Conservation (phyloP, 2,113 vertebrate species). For the Pithys albifrons region DNA sequence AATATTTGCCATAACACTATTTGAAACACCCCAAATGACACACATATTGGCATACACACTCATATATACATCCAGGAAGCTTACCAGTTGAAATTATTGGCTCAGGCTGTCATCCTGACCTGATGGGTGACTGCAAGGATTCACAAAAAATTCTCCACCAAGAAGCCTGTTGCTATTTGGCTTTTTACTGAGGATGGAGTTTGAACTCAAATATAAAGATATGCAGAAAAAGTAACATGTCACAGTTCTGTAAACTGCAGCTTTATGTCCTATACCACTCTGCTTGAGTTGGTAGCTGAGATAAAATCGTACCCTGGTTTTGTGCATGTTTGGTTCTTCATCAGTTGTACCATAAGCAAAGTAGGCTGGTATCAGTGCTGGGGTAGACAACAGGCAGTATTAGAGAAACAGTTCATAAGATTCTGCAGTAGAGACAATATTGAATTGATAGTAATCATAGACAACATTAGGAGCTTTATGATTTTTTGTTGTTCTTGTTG, state of each 20-base stretch:
- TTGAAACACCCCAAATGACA: background rate
- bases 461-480: background rate
- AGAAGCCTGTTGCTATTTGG: background rate
- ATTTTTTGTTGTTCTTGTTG: too few relatives aligned
- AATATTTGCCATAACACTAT: background rate
- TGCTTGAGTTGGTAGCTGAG: background rate
- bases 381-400: background rate
- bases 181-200: background rate
- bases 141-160: background rate
- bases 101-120: background rate
- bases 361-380: background rate
- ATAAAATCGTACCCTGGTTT: background rate
- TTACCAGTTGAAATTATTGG: background rate
- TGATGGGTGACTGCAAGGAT: background rate
- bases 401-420: background rate
- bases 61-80: background rate
- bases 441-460: background rate
- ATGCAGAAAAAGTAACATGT: background rate
- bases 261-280: fast-evolving
- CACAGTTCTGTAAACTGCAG: background rate
- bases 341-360: background rate
- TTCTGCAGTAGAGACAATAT: background rate
- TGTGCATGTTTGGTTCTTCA: background rate
- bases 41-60: fast-evolving
- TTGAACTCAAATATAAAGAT: background rate